Conservation (phyloP, 2,113 vertebrate genomes). For the Osmerus mordax region DNA sequence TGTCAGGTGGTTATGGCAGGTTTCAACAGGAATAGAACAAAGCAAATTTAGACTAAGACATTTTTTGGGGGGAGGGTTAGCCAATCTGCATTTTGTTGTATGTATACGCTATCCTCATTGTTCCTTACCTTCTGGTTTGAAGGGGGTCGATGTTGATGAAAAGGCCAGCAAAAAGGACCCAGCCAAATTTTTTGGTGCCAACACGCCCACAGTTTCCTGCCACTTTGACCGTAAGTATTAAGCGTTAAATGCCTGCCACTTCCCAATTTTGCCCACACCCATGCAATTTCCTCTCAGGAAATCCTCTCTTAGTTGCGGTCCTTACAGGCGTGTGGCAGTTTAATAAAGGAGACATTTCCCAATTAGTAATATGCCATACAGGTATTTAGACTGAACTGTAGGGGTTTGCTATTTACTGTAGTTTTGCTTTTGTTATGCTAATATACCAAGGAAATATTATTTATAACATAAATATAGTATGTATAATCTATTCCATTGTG, state of each 20-base stretch:
- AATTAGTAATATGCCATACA: too few relatives aligned
- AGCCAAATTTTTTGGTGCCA: constrained; percentile 85
- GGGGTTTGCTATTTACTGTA: not conserved
- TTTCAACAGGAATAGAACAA: constrained; percentile 10
- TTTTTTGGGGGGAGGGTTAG: not conserved
- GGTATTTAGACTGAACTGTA: not conserved
- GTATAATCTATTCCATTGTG: too few relatives aligned
- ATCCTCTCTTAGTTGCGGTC: not conserved
- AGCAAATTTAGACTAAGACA: not conserved
- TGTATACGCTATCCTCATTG: not conserved
- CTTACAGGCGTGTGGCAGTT: too few relatives aligned
- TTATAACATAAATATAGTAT: too few relatives aligned
- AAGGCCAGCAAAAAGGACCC: constrained; percentile 77
- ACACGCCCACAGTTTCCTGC: constrained; percentile 93
- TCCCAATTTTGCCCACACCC: constrained; percentile 6
- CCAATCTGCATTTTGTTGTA: constrained; percentile 17
- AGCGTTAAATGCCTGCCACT: constrained; percentile 14
- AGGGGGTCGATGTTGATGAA: constrained; percentile 87
- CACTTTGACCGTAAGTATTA: constrained; percentile 83
- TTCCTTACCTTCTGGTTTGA: constrained; percentile 37
- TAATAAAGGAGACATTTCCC: too few relatives aligned
- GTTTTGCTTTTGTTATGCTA: constrained; percentile 1
- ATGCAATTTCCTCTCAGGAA: constrained; percentile 38
- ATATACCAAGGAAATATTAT: constrained; percentile 1
- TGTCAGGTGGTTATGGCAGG: constrained; percentile 7